These are phyloP conservation scores for Neotoma lepida DNA, from an alignment of 2,113 vertebrate genomes.

Conservation along the genomic window DNA sequence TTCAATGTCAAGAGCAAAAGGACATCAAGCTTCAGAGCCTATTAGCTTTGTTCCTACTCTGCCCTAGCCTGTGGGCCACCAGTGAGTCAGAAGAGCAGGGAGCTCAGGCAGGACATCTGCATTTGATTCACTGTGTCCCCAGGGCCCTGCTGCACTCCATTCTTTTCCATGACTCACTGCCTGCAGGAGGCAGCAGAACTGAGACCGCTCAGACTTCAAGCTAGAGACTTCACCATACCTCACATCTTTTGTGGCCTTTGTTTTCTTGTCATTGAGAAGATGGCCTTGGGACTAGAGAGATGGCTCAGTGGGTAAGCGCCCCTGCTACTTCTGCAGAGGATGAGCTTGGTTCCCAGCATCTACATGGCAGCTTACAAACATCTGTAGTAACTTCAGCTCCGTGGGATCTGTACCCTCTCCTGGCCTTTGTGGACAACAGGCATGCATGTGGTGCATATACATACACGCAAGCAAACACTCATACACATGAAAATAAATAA, in stretches of 20 bases:
- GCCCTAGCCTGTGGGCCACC: fast-evolving
- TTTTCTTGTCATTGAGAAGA: constrained; percentile 17
- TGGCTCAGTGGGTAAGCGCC: not conserved
- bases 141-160: not conserved
- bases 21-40: not conserved
- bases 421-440: not conserved
- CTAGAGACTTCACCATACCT: not conserved
- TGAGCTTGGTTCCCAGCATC: not conserved
- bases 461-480: not conserved
- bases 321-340: not conserved
- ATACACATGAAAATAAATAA: not conserved
- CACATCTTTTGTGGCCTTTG: not conserved
- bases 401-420: not conserved
- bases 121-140: not conserved
- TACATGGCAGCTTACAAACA: not conserved
- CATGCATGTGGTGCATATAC: not conserved
- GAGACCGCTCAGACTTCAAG: not conserved
- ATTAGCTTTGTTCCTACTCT: not conserved
- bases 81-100: not conserved
- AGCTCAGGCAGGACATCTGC: not conserved
- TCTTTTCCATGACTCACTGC: not conserved
- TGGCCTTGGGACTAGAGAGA: not conserved
- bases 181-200: not conserved
- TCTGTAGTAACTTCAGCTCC: not conserved
- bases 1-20: not conserved